phyloP scores from a whole-genome alignment of 2,113 vertebrate species.

The Pipra filicauda region DNA sequence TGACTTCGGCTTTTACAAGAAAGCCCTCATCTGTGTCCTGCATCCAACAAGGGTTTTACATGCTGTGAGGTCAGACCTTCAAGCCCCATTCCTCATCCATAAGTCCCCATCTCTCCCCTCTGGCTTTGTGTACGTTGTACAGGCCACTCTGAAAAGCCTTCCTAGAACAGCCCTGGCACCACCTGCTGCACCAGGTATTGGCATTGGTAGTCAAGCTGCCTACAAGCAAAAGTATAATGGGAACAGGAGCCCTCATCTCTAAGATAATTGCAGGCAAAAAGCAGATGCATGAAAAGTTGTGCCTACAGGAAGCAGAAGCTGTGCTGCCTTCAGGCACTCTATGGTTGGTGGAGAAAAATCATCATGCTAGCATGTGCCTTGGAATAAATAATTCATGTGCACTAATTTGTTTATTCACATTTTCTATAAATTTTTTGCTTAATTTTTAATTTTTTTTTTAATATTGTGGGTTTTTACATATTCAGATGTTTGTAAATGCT shows the following conservation, averaged over 20 bases:
- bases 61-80: background rate
- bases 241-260: background rate
- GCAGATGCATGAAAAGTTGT: background rate
- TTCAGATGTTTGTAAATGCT: background rate
- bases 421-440: background rate
- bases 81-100: background rate
- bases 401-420: background rate
- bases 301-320: background rate
- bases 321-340: background rate
- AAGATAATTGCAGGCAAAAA: background rate
- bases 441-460: background rate
- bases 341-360: background rate
- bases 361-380: background rate
- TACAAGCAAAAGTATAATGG: background rate
- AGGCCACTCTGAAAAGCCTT: background rate
- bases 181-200: background rate
- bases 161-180: background rate
- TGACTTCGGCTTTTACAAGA: background rate
- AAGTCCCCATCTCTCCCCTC: background rate
- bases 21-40: background rate
- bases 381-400: background rate
- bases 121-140: rapidly evolving
- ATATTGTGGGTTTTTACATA: background rate
- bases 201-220: background rate
- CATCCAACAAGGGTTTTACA: background rate